These are phyloP conservation scores for Vidua macroura DNA, from an alignment of 2,113 vertebrate species.

Conservation along the genomic window DNA sequence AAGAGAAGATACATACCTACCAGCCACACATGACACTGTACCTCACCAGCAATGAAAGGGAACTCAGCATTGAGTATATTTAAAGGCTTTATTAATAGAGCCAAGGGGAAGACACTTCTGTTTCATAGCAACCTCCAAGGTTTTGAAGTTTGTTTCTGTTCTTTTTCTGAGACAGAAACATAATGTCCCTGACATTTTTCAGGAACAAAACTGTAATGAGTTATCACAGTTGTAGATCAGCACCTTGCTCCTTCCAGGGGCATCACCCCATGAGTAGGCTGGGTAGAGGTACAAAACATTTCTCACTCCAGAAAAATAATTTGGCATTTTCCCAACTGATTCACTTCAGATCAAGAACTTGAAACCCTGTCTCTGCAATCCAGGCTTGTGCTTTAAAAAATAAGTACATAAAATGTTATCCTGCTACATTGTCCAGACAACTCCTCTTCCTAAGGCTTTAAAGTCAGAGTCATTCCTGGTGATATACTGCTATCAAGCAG, in stretches of 20 bases:
- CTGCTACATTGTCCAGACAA: background rate
- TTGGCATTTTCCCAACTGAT: background rate
- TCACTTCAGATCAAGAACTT: background rate
- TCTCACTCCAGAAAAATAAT: background rate
- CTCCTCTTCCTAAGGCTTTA: background rate
- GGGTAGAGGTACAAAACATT: background rate
- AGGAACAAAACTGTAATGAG: background rate
- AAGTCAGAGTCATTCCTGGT: background rate
- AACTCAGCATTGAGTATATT: background rate
- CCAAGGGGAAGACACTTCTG: background rate
- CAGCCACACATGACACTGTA: background rate
- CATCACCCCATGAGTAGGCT: background rate
- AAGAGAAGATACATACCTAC: background rate
- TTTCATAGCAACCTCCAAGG: slow-evolving; percentile 31
- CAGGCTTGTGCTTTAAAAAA: background rate
- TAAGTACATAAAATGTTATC: background rate
- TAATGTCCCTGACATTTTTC: slow-evolving; percentile 30
- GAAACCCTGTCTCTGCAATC: background rate
- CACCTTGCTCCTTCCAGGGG: background rate
- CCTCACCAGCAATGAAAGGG: background rate
- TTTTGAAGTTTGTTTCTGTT: slow-evolving; percentile 38
- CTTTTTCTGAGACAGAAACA: slow-evolving; percentile 27
- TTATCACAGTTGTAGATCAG: background rate
- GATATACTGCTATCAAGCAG: background rate
- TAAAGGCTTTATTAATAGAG: background rate